Evolutionary conservation across 2,113 vertebrate genomes (phyloP), one percentile per base, ranked within the genome.

Genomic region (Vireo altiloquus): DNA sequence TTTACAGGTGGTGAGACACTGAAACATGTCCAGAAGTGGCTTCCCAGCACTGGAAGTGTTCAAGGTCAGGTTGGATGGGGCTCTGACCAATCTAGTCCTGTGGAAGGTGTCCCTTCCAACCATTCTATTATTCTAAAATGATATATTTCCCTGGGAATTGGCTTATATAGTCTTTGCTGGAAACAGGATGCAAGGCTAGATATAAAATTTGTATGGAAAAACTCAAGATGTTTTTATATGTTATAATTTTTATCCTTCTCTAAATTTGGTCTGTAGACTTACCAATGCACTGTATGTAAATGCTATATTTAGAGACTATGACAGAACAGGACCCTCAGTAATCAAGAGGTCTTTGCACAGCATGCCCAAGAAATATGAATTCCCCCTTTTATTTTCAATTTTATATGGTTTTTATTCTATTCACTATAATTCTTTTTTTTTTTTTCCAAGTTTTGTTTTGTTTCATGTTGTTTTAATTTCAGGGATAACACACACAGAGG

Each of bases 381-480:
- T 52, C 52, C 12, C 21, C 2, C 4, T 53, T 59, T 52, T 59
- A 44, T 54, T 72, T 83, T 72, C 16, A 54, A 21, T 44, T n/a
- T 42, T 28, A 13, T 70, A 47, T 53, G 8, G 0, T 11, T 71
- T 52, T 37, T 24, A 37, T 31, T 54, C 16, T 5, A 0, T 44
- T 72, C 13, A 27, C 3, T 47, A 53, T 37, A 47, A 53, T 22
- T 56, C 0, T 5, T 31, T 46, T 39, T 17, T 25, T n/a, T n/a
- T 61, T 39, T 27, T 42, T 11, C 5, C 3, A 7, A 16, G 6
- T n/a, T 83, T 59, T 40, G 2, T 22, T 82, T 44, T 61, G 3
- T 16, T 60, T 47, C 0, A 0, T 18, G 2, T 42, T 66, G 12
- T 27, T 61, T 61, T 44, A n/a, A 24, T 79, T 89, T 84, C 21